phyloP scores from a whole-genome alignment of 2,888 invertebrate genomes.

The Himalopsyche anomala region DNA sequence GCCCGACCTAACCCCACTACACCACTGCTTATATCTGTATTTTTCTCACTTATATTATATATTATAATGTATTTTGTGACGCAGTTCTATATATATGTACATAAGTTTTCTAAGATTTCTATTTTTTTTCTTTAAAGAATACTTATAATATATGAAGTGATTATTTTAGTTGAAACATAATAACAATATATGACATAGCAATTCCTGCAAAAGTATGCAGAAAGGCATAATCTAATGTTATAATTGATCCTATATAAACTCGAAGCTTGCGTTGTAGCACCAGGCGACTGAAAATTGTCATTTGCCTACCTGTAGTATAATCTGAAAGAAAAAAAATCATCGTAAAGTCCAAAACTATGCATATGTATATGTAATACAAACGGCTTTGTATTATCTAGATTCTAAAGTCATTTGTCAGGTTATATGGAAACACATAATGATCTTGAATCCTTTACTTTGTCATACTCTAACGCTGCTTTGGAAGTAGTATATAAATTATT shows the following conservation, averaged over 20 bases:
- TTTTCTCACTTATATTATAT: too few relatives aligned
- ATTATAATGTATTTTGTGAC: too few relatives aligned
- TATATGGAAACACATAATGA: not conserved
- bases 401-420: not conserved
- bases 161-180: not conserved
- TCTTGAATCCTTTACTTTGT: not conserved
- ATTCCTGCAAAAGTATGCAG: not conserved
- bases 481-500: not conserved
- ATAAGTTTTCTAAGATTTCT: too few relatives aligned
- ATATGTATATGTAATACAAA: too few relatives aligned
- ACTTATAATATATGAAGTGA: not conserved
- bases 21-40: too few relatives aligned
- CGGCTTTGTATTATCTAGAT: not conserved
- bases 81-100: too few relatives aligned
- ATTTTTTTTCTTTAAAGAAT: too few relatives aligned
- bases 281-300: not conserved
- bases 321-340: too few relatives aligned
- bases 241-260: not conserved
- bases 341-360: too few relatives aligned
- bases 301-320: not conserved
- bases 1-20: too few relatives aligned
- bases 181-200: not conserved
- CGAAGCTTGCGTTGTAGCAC: not conserved
- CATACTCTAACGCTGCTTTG: not conserved
- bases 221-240: slow-evolving; percentile 13